Base-by-base conservation (phyloP, 1,140 invertebrate species). In the Trichogramma pretiosum region DNA sequence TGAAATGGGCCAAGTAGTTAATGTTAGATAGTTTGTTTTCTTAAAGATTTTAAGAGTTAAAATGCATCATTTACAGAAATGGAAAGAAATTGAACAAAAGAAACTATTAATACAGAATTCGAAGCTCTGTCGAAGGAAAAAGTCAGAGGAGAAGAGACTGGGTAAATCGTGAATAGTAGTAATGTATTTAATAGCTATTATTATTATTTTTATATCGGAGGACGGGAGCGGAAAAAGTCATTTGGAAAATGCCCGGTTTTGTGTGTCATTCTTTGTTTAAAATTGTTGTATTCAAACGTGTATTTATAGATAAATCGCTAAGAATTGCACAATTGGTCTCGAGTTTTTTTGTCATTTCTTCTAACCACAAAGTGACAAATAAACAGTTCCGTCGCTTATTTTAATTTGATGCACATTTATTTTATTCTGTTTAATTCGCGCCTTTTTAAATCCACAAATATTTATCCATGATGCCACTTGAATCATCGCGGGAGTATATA, bases 281-380 rank as follows among this genome's bases (percentile, higher is more conserved):
- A n/a, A n/a, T n/a, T n/a, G n/a, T n/a, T n/a, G n/a, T n/a, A n/a
- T n/a, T n/a, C n/a, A n/a, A n/a, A n/a, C n/a, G 24, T 11, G 24
- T 52, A 45, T 48, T 39, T 26, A 46, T 48, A 42, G 54, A 53
- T 47, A 58, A 58, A 56, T 54, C 50, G 46, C 50, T 56, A 42
- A 57, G 55, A 61, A 64, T 62, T 65, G 58, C 57, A 62, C 58
- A 63, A 62, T 60, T 57, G 57, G 61, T 65, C 57, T 62, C 56
- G 53, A 59, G 54, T 56, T 57, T 39, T 42, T 19, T n/a, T 2
- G 21, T 30, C 23, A 17, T 22, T 39, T 14, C 5, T 36, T 17
- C 9, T 36, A 18, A 21, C n/a, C 18, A 26, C 21, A 35, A 47
- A 34, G 18, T 26, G 21, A 35, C 17, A 35, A 18, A 26, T 35